Conservation (phyloP, 2,888 invertebrate genomes). For the Lysandra bellargus region DNA sequence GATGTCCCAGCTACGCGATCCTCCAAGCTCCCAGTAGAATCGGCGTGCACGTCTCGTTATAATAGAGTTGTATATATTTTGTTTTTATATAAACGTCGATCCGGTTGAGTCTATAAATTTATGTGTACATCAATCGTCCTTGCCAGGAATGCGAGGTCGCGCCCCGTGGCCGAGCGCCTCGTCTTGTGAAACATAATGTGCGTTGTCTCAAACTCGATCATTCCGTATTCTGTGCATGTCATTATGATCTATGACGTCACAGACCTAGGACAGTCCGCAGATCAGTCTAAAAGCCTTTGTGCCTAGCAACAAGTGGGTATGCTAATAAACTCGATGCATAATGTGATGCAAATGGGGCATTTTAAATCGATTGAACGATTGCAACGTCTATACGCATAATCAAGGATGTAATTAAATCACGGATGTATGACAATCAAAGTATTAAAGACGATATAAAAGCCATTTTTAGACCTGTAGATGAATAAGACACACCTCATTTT, state of each 20-base stretch:
- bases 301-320: constrained; percentile 15
- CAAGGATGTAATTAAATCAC: constrained; percentile 27
- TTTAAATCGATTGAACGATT: not conserved
- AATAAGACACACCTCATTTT: not conserved
- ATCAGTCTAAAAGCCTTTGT: not conserved
- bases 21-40: not conserved
- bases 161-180: constrained; percentile 64
- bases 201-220: constrained; percentile 60
- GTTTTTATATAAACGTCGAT: constrained; percentile 41
- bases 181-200: constrained; percentile 67
- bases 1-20: not conserved
- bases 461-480: not conserved
- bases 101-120: constrained; percentile 49
- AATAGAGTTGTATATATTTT: not conserved
- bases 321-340: constrained; percentile 21
- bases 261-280: constrained; percentile 33
- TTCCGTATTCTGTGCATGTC: constrained; percentile 66
- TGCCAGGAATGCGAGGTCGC: constrained; percentile 79
- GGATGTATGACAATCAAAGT: constrained; percentile 15
- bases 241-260: constrained; percentile 51
- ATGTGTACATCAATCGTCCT: constrained; percentile 71
- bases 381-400: constrained; percentile 16
- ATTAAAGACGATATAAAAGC: not conserved
- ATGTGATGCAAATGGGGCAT: constrained; percentile 26
- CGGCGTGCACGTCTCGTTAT: not conserved